phyloP scores from a whole-genome alignment of 2,113 vertebrate species.

The Coracopsis vasa region DNA sequence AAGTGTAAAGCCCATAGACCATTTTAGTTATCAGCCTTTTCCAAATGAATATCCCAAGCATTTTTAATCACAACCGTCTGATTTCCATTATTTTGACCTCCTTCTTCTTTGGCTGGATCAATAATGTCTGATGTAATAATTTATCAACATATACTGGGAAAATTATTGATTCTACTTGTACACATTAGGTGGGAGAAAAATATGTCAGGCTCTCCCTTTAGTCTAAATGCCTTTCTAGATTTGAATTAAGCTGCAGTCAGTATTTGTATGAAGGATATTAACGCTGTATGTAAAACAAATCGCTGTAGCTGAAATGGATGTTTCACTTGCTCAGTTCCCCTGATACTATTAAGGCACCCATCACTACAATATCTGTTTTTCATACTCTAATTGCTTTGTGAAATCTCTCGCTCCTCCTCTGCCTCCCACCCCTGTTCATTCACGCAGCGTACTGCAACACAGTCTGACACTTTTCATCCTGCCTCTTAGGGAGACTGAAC shows the following conservation, averaged over 20 bases:
- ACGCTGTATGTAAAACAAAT: constrained; percentile 18
- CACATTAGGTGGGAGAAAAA: not conserved
- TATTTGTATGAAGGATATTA: not conserved
- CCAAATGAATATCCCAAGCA: constrained; percentile 66
- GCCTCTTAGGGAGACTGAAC: constrained; percentile 54
- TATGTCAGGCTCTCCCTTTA: not conserved
- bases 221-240: constrained; percentile 9
- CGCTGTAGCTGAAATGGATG: constrained; percentile 14
- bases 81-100: constrained; percentile 60
- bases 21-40: constrained; percentile 51
- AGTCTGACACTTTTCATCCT: not conserved
- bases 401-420: not conserved
- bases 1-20: not conserved
- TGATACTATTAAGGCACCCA: not conserved
- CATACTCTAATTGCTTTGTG: not conserved
- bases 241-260: constrained; percentile 19
- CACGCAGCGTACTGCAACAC: not conserved
- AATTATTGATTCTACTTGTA: constrained; percentile 38
- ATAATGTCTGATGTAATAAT: constrained; percentile 48
- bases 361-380: not conserved
- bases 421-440: not conserved
- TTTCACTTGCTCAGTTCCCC: not conserved
- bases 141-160: constrained; percentile 42
- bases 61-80: constrained; percentile 37
- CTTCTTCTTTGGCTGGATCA: constrained; percentile 54